Conservation (phyloP, 2,888 invertebrate species). For the Chloroclysta siterata region DNA sequence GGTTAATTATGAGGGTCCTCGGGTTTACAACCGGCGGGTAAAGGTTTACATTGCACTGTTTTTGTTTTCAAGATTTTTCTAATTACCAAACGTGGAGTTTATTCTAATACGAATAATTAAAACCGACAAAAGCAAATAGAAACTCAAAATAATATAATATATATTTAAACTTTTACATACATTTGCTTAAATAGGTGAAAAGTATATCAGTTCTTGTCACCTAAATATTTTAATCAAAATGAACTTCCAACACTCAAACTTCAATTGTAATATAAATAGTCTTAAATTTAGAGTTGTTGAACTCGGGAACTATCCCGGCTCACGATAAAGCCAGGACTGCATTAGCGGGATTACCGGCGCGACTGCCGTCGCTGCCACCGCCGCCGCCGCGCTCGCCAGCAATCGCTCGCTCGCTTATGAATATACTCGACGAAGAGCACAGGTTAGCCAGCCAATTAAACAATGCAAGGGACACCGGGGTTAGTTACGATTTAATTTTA, state of each 20-base stretch:
- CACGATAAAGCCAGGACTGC: conserved; percentile 20
- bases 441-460: conserved; percentile 24
- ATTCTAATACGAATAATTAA: no score
- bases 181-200: no score
- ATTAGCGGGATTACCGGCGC: conserved; percentile 23
- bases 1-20: conserved; percentile 31
- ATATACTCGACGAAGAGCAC: conserved; percentile 23
- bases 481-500: conserved; percentile 19
- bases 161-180: no score
- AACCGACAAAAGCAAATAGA: no score
- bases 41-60: conserved; percentile 2
- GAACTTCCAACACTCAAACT: no score
- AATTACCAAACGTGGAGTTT: no score
- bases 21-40: neutral
- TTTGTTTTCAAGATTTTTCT: neutral
- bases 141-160: no score
- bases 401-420: no score
- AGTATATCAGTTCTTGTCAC: no score
- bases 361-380: neutral
- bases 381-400: conserved; percentile 3
- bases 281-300: neutral
- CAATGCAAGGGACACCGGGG: conserved; percentile 25
- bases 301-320: neutral
- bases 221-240: no score
- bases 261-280: neutral